Evolutionary conservation across 2,797 vertebrate species (phyloP).

Genomic region (Odontamblyopus lacepedii): DNA sequence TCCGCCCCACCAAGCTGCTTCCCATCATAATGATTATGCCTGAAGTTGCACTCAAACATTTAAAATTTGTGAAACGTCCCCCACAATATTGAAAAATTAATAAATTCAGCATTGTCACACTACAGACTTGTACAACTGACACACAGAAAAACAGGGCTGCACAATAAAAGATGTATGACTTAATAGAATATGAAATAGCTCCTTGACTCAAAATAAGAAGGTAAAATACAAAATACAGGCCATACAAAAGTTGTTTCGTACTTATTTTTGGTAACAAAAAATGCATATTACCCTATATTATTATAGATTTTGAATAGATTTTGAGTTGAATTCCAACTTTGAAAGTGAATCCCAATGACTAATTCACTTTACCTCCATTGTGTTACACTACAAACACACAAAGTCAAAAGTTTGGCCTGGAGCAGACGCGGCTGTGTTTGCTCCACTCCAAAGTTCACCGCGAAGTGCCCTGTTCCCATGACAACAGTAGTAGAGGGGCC

Average conservation of each 20-base stretch:
- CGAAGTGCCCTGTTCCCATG: conserved; percentile 62
- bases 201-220: background rate
- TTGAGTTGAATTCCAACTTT: background rate
- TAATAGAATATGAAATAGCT: background rate
- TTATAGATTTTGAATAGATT: background rate
- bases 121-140: background rate
- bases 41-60: conserved; percentile 13
- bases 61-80: background rate
- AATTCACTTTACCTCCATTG: background rate
- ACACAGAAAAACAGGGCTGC: background rate
- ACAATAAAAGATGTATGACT: background rate
- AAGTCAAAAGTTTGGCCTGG: conserved; percentile 55
- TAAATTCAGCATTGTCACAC: background rate
- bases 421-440: conserved; percentile 54
- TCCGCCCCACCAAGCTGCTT: conserved; percentile 56
- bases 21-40: conserved; percentile 57
- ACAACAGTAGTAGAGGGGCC: conserved; percentile 59
- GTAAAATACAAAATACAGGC: background rate
- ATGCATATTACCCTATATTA: background rate
- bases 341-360: background rate
- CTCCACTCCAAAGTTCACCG: conserved; percentile 75
- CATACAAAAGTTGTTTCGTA: background rate
- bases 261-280: background rate
- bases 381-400: conserved; percentile 11
- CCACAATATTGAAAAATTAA: background rate